A percentile compares a stretch with the other conserved stretches of the same genome.
These are phyloP conservation scores for Drosophila ustulata DNA, from an alignment of 2,888 invertebrate species.

Conservation along the genomic window DNA sequence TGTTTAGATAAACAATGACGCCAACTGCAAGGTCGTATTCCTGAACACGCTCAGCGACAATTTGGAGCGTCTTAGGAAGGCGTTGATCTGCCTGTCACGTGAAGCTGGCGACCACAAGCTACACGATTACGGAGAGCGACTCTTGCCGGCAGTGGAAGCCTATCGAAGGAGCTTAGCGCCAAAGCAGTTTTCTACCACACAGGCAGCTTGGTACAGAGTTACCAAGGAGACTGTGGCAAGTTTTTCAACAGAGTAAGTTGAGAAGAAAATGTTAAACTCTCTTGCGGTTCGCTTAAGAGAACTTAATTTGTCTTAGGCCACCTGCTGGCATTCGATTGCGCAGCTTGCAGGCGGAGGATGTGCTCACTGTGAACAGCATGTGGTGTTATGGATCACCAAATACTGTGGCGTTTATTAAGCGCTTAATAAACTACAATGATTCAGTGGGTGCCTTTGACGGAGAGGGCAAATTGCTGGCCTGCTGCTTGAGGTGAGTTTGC, in stretches of 20 bases:
- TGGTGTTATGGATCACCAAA: constrained; percentile 73
- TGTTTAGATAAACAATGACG: constrained; percentile 26
- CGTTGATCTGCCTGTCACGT: constrained; percentile 58
- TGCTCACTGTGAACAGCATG: constrained; percentile 61
- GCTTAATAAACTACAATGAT: constrained; percentile 68
- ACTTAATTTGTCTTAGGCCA: constrained; percentile 44
- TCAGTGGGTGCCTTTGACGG: constrained; percentile 74
- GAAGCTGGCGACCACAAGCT: constrained; percentile 27
- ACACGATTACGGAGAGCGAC: constrained; percentile 56
- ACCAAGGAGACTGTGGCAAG: constrained; percentile 57
- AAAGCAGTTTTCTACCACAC: not conserved
- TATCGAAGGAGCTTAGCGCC: constrained; percentile 36
- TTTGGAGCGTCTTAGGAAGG: constrained; percentile 54
- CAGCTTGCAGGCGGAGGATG: constrained; percentile 58
- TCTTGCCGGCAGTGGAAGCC: constrained; percentile 51
- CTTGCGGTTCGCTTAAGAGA: not conserved
- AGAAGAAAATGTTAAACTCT: not conserved
- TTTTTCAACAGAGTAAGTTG: constrained; percentile 64
- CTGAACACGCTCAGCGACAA: constrained; percentile 73
- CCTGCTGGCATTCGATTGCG: constrained; percentile 64
- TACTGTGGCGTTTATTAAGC: constrained; percentile 61
- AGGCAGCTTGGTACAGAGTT: constrained; percentile 68
- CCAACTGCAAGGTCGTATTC: constrained; percentile 29
- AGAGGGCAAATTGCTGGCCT: constrained; percentile 72
- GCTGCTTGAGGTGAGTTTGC: constrained; percentile 73